Evolutionary conservation across 1,140 invertebrate genomes (phyloP), one percentile per base, ranked within the genome.

Genomic region (Drosophila pachea): DNA sequence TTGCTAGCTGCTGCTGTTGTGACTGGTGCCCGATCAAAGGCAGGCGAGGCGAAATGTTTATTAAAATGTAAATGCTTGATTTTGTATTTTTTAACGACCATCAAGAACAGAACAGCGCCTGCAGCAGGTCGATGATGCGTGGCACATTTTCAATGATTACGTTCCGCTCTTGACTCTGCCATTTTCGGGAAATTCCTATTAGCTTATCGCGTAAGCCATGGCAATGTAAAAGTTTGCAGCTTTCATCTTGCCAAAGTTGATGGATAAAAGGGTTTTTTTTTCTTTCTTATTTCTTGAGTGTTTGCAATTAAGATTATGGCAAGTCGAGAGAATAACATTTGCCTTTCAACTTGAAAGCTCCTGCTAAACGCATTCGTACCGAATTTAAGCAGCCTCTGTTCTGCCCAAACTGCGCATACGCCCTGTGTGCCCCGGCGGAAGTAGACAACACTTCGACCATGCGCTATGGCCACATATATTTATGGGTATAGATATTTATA

Each of bases 51-150:
- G 43, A 83, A 76, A 75, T 69, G 60, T 79, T 75, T 79, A 79
- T 84, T 78, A 84, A 84, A 76, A 76, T 66, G 49, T 60, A 66
- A 66, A 74, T 59, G 62, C 48, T 63, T 67, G 48, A 61, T 61
- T 54, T 54, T 31, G 22, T 48, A 35, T 40, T 43, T 33, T 52
- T 11, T 22, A 31, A 8, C 43, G 1, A 11, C 29, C 32, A 22
- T 22, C 22, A 22, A 22, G 22, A 22, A 22, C 22, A 22, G 22
- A 22, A 22, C 22, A 53, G 47, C 36, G 43, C n/a, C 35, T 61
- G 65, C 50, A 43, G 5, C 31, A 68, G 35, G 52, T 62, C 36
- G 53, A 68, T 75, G 68, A 69, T 76, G 78, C 62, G 61, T 67
- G 59, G 58, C 61, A 47, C 49, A 58, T 72, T 49, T 7, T 7